Evolutionary conservation across 2,113 vertebrate genomes (phyloP).

Genomic region (Thunnus maccoyii): DNA sequence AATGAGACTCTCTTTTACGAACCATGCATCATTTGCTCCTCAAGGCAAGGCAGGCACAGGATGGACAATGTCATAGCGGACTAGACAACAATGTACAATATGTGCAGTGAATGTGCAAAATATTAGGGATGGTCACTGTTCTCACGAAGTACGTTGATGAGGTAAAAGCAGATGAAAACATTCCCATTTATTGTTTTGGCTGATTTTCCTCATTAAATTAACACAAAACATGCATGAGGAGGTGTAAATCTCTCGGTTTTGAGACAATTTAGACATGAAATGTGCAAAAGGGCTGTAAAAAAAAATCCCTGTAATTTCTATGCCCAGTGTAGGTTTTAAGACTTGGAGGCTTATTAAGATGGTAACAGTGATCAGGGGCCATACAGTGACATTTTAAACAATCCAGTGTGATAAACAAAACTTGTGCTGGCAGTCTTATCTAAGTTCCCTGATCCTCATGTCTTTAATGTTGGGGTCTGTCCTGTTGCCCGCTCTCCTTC

Average conservation of each 20-base stretch:
- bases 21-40: slow-evolving; percentile 49
- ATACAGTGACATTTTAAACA: slow-evolving; percentile 41
- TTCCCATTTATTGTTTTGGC: background rate
- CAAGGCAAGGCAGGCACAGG: slow-evolving; percentile 28
- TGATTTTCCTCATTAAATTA: background rate
- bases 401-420: slow-evolving; percentile 49
- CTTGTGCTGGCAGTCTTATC: slow-evolving; percentile 51
- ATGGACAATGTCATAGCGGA: slow-evolving; percentile 27
- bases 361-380: slow-evolving; percentile 23
- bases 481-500: slow-evolving; percentile 42
- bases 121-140: slow-evolving; percentile 2
- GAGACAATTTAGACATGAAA: background rate
- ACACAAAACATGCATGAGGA: background rate
- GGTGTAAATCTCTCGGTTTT: background rate
- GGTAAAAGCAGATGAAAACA: background rate
- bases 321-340: too few species aligned
- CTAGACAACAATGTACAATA: slow-evolving; percentile 20
- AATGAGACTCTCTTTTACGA: slow-evolving; percentile 42
- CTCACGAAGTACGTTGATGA: background rate
- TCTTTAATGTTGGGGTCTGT: slow-evolving; percentile 59
- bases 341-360: background rate
- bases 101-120: slow-evolving; percentile 30
- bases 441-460: slow-evolving; percentile 16
- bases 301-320: too few species aligned
- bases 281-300: background rate